These are phyloP conservation scores for Poecilia gillii DNA, from an alignment of 2,797 vertebrate genomes.

Conservation along the genomic window DNA sequence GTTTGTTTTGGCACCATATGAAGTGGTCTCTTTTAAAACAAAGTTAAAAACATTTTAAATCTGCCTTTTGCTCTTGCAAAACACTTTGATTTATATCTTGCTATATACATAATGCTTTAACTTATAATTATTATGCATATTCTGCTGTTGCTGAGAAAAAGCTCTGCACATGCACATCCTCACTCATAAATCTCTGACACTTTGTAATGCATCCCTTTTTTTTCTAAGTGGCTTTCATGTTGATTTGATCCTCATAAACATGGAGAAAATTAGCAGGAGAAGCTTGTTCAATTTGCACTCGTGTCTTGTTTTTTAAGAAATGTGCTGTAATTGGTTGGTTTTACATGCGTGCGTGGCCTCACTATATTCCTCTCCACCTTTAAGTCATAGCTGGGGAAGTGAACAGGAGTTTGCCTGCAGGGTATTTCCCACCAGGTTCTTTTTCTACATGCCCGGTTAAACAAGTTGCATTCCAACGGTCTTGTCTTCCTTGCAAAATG, in stretches of 20 bases:
- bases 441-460: constrained; percentile 54
- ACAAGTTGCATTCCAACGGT: constrained; percentile 58
- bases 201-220: background rate
- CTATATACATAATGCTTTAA: no score
- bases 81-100: no score
- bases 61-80: no score
- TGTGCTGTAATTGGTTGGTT: background rate
- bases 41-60: no score
- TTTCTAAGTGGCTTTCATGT: background rate
- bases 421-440: constrained; percentile 24
- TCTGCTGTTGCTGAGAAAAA: no score
- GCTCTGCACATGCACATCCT: background rate
- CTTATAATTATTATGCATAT: no score
- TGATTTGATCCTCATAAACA: constrained; percentile 3
- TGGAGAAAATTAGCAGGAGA: background rate
- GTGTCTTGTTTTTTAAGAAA: constrained; percentile 4
- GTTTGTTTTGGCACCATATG: background rate
- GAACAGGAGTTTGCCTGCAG: constrained; percentile 16
- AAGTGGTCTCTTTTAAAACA: background rate
- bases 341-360: background rate
- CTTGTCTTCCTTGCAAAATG: constrained; percentile 33
- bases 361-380: constrained; percentile 3
- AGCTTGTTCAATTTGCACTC: background rate
- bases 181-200: background rate
- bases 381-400: constrained; percentile 11